Evolutionary conservation across 1,140 invertebrate species (phyloP), one percentile per base, ranked within the genome.

Genomic region (Sinella curviseta): DNA sequence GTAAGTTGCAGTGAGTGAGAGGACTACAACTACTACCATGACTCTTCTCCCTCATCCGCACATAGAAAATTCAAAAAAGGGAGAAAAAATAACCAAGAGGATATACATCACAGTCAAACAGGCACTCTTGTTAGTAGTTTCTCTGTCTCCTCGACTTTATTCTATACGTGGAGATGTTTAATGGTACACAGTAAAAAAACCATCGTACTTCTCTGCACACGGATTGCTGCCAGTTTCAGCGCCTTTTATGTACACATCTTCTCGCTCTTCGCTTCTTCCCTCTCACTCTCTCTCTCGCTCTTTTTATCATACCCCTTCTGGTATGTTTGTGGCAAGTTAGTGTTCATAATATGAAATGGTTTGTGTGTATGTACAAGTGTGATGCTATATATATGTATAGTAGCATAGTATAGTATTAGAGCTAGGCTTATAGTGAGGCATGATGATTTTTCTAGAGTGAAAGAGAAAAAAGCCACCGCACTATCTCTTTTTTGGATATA

Each of bases 171-270:
- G 3, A 70, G 39, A 48, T 48, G 8, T 48, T 30, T n/a, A 30
- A 70, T 70, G 31, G 65, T 33, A 70, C 39, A 48, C 39, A 48
- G 39, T 48, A 20, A 48, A 48, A 48, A 48, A 48, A 65, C n/a
- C 57, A 65, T 16, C 57, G 8, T 31, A 70, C 65, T 31, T 33
- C 24, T 4, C 12, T 70, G 31, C 65, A 70, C 65, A 70, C 65
- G 26, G 31, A 12, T 33, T 30, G 65, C 65, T 70, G 65, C 65
- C 65, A 70, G 65, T 70, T 70, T 70, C 65, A 70, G 65, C 65
- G 65, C 65, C 65, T 70, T 65, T 70, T 70, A 70, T 70, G 65
- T 70, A 31, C 65, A 70, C 65, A 70, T 70, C 65, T 70, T 70
- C 65, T 70, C 65, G 65, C 65, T 70, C 65, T 33, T 60, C 55